phyloP scores from a whole-genome alignment of 64 coral and sea anemone genomes.

The Dendrophyllia cribrosa region DNA sequence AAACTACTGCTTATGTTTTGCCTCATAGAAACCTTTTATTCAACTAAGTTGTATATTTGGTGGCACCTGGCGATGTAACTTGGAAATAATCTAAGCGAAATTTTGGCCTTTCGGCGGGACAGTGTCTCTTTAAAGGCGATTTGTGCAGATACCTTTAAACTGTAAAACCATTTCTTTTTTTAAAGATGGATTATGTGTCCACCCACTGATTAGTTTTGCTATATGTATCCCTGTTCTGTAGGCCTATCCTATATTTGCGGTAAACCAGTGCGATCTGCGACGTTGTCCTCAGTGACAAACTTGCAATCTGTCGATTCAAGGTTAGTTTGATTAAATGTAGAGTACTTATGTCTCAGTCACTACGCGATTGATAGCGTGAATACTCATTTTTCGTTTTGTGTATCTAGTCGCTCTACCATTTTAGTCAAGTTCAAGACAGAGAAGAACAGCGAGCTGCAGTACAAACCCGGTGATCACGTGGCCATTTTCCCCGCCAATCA shows the following conservation, averaged over 20 bases:
- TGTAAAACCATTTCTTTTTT: no score
- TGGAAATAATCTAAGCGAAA: no score
- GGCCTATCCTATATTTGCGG: slow-evolving; percentile 75
- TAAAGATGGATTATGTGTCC: background rate
- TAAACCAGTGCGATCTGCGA: slow-evolving; percentile 56
- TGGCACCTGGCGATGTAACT: no score
- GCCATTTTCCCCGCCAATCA: slow-evolving; percentile 88
- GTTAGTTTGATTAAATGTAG: slow-evolving; percentile 30
- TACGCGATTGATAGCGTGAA: no score
- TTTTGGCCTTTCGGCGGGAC: no score
- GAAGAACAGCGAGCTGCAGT: slow-evolving; percentile 48
- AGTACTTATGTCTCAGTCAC: no score
- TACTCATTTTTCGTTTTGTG: background rate
- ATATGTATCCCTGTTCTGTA: background rate
- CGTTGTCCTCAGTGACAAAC: slow-evolving; percentile 78
- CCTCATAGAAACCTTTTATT: no score
- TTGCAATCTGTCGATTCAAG: slow-evolving; percentile 85
- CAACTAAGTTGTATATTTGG: no score
- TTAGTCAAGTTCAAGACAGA: slow-evolving; percentile 74
- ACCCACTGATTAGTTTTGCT: background rate
- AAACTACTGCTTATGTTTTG: no score
- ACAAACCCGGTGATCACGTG: slow-evolving; percentile 89
- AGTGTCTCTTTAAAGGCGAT: no score
- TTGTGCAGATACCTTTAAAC: no score
- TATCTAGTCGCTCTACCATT: slow-evolving; percentile 78